Conservation (phyloP, 2,797 vertebrate species). For the Betta splendens region DNA sequence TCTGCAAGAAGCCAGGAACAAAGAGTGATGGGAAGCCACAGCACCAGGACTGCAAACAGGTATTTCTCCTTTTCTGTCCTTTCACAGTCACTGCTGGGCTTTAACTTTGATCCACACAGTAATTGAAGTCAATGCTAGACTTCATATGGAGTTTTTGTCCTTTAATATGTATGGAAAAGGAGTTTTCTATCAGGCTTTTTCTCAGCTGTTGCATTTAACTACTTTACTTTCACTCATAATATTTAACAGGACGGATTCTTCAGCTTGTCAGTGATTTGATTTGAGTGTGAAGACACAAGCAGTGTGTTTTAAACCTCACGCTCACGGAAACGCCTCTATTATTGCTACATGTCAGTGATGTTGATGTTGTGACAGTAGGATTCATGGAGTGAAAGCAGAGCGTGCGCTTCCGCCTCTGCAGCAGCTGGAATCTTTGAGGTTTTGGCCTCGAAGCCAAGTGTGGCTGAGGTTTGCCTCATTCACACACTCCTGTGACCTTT, state of each 20-base stretch:
- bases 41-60: constrained; percentile 91
- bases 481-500: constrained; percentile 33
- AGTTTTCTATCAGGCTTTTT: constrained; percentile 22
- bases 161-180: constrained; percentile 43
- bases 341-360: not conserved
- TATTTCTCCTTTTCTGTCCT: constrained; percentile 52
- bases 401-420: constrained; percentile 10
- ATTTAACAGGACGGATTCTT: not conserved
- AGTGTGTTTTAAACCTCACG: not conserved
- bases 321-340: no score
- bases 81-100: not conserved
- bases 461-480: constrained; percentile 29
- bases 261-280: not conserved
- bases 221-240: not conserved
- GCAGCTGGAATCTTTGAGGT: constrained; percentile 46
- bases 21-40: constrained; percentile 85
- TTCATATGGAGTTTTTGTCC: no score
- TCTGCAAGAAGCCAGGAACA: constrained; percentile 92
- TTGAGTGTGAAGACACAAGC: not conserved
- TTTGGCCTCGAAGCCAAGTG: constrained; percentile 43
- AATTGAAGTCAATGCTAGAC: no score
- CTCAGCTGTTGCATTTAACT: constrained; percentile 49
- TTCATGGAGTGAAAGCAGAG: not conserved
- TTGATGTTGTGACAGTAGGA: constrained; percentile 10
- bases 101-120: constrained; percentile 3